phyloP scores from a whole-genome alignment of 2,888 invertebrate species.

The Labia minor region DNA sequence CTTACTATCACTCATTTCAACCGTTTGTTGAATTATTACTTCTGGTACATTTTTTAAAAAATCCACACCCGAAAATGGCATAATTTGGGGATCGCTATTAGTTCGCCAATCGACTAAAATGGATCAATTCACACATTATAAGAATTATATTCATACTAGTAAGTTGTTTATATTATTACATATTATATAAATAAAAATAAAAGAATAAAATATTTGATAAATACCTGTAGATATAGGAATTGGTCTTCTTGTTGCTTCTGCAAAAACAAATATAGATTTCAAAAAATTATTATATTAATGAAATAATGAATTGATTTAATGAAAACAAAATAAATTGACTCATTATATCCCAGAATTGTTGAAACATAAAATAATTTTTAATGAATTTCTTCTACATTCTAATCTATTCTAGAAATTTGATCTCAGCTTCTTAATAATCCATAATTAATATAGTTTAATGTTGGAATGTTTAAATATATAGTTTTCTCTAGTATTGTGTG shows the following conservation, averaged over 20 bases:
- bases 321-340: too few relatives aligned
- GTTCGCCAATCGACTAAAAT: constrained; percentile 44
- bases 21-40: constrained; percentile 65
- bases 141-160: too few relatives aligned
- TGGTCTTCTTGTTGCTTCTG: background rate
- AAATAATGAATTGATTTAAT: too few relatives aligned
- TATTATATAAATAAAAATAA: background rate
- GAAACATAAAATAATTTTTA: too few relatives aligned
- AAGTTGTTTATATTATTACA: background rate
- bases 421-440: too few relatives aligned
- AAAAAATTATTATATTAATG: background rate
- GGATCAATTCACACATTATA: background rate
- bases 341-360: too few relatives aligned
- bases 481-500: too few relatives aligned
- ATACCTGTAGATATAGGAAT: background rate
- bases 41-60: constrained; percentile 58
- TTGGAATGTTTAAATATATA: too few relatives aligned
- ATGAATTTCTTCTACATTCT: too few relatives aligned
- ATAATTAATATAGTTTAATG: too few relatives aligned
- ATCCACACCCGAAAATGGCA: constrained; percentile 56
- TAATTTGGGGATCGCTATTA: constrained; percentile 46
- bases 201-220: background rate
- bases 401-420: too few relatives aligned
- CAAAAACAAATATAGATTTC: background rate
- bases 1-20: constrained; percentile 64